A percentile compares a stretch with the other conserved stretches of the same genome.
phyloP scores from a whole-genome alignment of 1,140 invertebrate genomes.

The Aplysia californica region DNA sequence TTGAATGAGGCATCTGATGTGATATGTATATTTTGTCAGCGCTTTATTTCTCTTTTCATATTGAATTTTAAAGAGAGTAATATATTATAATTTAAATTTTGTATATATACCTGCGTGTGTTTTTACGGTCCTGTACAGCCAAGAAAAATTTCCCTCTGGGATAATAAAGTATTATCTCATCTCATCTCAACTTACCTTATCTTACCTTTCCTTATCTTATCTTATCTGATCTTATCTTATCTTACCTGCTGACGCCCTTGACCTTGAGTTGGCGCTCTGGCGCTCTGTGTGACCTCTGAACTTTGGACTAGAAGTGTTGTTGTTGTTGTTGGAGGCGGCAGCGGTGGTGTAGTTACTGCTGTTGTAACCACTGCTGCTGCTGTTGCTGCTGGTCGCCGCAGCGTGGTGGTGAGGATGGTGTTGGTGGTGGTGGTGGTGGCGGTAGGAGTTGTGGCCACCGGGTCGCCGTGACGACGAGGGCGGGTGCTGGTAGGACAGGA shows the following conservation, averaged over 20 bases:
- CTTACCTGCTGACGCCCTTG: conserved; percentile 1
- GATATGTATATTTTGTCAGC: too few relatives aligned
- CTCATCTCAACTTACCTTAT: too few relatives aligned
- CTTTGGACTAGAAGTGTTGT: not conserved
- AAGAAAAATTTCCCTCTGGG: too few relatives aligned
- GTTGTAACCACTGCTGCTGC: conserved; percentile 5
- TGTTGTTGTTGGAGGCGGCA: not conserved
- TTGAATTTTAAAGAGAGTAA: too few relatives aligned
- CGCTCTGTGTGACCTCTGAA: not conserved
- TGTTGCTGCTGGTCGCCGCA: not conserved
- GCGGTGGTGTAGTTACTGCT: conserved; percentile 1
- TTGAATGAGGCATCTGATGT: too few relatives aligned
- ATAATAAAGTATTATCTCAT: too few relatives aligned
- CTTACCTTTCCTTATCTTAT: too few relatives aligned
- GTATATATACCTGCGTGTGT: too few relatives aligned
- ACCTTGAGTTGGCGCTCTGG: not conserved
- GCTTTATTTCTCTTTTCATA: too few relatives aligned
- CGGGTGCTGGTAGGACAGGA: conserved; percentile 27
- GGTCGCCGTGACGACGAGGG: conserved; percentile 36
- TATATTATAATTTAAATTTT: too few relatives aligned
- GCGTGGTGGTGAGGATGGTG: not conserved
- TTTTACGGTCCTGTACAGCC: too few relatives aligned
- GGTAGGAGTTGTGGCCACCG: conserved; percentile 38
- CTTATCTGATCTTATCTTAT: too few relatives aligned
- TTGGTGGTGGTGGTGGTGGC: conserved; percentile 16